These are phyloP conservation scores for Argyra leucocephala DNA, from an alignment of 2,888 invertebrate species.

Conservation along the genomic window DNA sequence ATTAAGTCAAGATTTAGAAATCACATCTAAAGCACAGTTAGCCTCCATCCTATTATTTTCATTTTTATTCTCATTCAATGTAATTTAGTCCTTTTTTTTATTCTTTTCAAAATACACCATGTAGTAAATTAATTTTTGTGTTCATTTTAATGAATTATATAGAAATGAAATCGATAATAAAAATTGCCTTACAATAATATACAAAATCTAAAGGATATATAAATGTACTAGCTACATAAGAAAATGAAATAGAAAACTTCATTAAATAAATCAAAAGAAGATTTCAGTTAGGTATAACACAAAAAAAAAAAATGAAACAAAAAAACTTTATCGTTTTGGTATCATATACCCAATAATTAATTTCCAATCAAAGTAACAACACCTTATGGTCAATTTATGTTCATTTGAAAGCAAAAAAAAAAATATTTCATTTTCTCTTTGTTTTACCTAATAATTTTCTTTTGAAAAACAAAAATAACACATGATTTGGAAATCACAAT, in stretches of 20 bases:
- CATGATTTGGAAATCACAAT: too few relatives aligned
- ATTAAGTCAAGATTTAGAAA: too few relatives aligned
- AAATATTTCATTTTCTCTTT: not conserved
- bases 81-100: too few relatives aligned
- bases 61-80: too few relatives aligned
- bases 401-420: not conserved
- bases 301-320: too few relatives aligned
- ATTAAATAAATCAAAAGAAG: too few relatives aligned
- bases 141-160: not conserved
- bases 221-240: not conserved
- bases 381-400: slow-evolving; percentile 11
- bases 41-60: too few relatives aligned
- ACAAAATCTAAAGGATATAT: too few relatives aligned
- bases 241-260: not conserved
- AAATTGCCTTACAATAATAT: not conserved
- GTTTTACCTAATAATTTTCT: not conserved
- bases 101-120: too few relatives aligned
- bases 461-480: not conserved
- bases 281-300: too few relatives aligned
- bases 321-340: not conserved
- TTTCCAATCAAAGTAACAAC: slow-evolving; percentile 10
- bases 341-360: slow-evolving; percentile 9
- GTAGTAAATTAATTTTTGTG: not conserved
- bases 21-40: too few relatives aligned
- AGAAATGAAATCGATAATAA: not conserved